Conservation (phyloP, 1,140 invertebrate species). For the Drosophila saltans region DNA sequence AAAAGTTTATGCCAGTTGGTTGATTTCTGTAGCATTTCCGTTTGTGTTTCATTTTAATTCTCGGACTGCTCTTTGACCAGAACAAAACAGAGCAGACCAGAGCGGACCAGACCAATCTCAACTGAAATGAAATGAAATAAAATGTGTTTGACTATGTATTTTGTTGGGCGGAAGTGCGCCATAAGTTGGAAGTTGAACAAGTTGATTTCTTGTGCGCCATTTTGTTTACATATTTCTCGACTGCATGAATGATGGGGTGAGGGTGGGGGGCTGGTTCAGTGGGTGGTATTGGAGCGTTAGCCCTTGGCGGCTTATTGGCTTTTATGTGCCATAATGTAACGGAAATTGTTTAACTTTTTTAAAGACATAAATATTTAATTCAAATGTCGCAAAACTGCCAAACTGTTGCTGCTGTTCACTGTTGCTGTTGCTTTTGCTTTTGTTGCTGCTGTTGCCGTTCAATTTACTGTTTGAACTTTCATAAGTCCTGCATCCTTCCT, state of each 20-base stretch:
- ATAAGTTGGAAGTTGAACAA: constrained; percentile 48
- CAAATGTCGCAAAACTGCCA: constrained; percentile 38
- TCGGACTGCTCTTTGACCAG: constrained; percentile 71
- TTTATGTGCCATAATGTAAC: constrained; percentile 78
- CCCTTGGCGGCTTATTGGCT: constrained; percentile 58
- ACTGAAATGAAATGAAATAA: constrained; percentile 72
- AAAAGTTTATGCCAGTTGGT: constrained; percentile 75
- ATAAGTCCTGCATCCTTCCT: constrained; percentile 15
- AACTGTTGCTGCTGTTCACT: constrained; percentile 53
- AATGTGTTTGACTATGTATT: constrained; percentile 72
- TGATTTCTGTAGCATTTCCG: constrained; percentile 80
- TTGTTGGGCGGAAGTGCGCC: constrained; percentile 71
- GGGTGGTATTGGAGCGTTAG: not conserved
- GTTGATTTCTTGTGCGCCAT: constrained; percentile 75
- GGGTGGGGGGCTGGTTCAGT: not conserved
- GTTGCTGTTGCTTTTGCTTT: constrained; percentile 45
- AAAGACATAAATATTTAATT: constrained; percentile 77
- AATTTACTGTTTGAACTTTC: constrained; percentile 55
- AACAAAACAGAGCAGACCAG: constrained; percentile 33
- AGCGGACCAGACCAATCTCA: constrained; percentile 12
- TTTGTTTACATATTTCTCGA: constrained; percentile 67
- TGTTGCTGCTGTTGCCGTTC: constrained; percentile 27
- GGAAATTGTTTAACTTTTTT: constrained; percentile 77
- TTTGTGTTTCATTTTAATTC: constrained; percentile 79
- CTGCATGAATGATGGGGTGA: constrained; percentile 15